Percentiles rank a stretch among this genome's conserved stretches.
Evolutionary conservation across 2,888 invertebrate genomes (phyloP).

Genomic region (Noctuana brunneofusca): DNA sequence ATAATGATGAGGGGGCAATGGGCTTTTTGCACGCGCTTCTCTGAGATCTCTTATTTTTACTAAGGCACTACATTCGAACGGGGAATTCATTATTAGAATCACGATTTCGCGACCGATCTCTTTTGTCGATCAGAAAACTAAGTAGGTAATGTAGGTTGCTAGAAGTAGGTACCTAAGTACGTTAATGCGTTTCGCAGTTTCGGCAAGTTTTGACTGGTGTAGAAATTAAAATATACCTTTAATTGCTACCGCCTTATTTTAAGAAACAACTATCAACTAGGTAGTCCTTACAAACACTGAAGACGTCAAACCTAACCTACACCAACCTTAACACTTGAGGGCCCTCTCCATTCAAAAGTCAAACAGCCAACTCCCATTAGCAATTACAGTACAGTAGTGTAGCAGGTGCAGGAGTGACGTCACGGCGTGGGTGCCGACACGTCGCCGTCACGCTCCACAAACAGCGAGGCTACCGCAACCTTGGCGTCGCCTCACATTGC

Average conservation of each 20-base stretch:
- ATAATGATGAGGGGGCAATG: conserved; percentile 69
- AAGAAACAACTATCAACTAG: background rate
- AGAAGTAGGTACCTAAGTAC: background rate
- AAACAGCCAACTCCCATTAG: background rate
- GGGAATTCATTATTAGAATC: conserved; percentile 47
- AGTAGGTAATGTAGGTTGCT: background rate
- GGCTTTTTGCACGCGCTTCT: conserved; percentile 66
- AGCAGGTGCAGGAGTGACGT: conserved; percentile 60
- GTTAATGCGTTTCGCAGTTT: conserved; percentile 11
- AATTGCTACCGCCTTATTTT: no score
- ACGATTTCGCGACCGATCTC: conserved; percentile 43
- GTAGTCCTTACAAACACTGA: background rate
- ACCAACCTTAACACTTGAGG: background rate
- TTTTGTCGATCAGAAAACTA: conserved; percentile 38
- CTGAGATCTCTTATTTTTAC: conserved; percentile 47
- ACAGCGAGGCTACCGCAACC: conserved; percentile 79
- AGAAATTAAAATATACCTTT: no score
- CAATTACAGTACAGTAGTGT: conserved; percentile 7
- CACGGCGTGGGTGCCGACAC: conserved; percentile 78
- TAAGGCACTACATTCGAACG: conserved; percentile 42
- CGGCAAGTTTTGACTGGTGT: background rate
- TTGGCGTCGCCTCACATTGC: conserved; percentile 79
- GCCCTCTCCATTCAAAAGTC: background rate
- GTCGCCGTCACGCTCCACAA: conserved; percentile 82
- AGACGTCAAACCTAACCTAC: conserved; percentile 1